These are phyloP conservation scores for Physocephala rufipes DNA, from an alignment of 2,888 invertebrate genomes.

Conservation along the genomic window DNA sequence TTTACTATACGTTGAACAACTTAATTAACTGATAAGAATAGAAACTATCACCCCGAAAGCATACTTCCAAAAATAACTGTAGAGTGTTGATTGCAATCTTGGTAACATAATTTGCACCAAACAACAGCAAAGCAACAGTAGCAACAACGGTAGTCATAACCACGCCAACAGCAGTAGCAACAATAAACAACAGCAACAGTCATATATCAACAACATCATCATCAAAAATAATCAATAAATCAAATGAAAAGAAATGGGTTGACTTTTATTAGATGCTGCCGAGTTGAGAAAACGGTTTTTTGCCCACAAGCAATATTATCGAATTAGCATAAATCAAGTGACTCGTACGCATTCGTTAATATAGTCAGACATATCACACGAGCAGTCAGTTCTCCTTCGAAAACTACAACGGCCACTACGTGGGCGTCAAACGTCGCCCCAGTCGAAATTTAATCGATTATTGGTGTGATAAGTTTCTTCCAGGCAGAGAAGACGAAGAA, in stretches of 20 bases:
- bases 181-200: not conserved
- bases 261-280: slow-evolving; percentile 9
- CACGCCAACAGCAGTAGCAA: not conserved
- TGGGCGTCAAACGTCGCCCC: slow-evolving; percentile 3
- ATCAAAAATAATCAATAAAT: slow-evolving; percentile 25
- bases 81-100: no score
- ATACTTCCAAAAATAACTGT: no score
- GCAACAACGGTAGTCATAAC: slow-evolving; percentile 11
- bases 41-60: no score
- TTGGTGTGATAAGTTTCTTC: no score
- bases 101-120: no score
- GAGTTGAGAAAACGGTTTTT: not conserved
- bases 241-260: slow-evolving; percentile 20
- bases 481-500: no score
- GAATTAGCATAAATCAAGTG: slow-evolving; percentile 31
- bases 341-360: slow-evolving; percentile 13
- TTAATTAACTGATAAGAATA: no score
- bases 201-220: slow-evolving; percentile 16
- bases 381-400: not conserved
- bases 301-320: slow-evolving; percentile 10
- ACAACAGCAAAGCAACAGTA: not conserved
- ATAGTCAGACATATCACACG: not conserved
- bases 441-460: no score
- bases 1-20: no score
- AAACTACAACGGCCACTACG: not conserved